Evolutionary conservation across 2,888 invertebrate species (phyloP).

Genomic region (Macrophya annulata): DNA sequence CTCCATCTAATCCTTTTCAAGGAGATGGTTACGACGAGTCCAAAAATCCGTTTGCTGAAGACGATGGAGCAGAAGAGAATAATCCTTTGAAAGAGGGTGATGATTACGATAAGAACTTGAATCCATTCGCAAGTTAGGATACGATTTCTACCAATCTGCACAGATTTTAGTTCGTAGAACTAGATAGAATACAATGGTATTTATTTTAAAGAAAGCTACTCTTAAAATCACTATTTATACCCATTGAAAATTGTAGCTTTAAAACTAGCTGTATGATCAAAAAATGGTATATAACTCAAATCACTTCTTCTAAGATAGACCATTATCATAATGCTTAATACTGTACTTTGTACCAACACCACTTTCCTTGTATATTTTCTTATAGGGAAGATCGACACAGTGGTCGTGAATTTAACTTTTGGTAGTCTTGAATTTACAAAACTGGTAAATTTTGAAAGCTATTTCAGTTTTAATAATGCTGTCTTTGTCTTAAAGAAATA

Average conservation of each 20-base stretch:
- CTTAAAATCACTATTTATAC: conserved; percentile 25
- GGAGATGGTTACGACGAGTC: conserved; percentile 82
- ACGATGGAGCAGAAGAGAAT: conserved; percentile 80
- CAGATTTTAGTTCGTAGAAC: conserved; percentile 18
- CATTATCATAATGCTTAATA: conserved; percentile 3
- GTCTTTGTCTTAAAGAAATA: not conserved
- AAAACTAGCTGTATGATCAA: conserved; percentile 18
- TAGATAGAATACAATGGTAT: conserved; percentile 20
- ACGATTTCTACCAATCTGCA: not conserved
- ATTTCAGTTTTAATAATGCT: conserved; percentile 9
- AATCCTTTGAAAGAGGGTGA: conserved; percentile 82
- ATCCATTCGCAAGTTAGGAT: conserved; percentile 83
- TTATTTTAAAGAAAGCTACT: conserved; percentile 1
- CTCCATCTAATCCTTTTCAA: conserved; percentile 79
- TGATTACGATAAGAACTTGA: conserved; percentile 89
- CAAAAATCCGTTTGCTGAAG: conserved; percentile 85
- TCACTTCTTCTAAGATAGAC: not conserved
- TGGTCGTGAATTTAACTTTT: not conserved
- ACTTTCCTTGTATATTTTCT: conserved; percentile 18
- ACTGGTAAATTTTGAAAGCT: not conserved
- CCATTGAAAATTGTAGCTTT: not conserved
- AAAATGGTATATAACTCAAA: conserved; percentile 30
- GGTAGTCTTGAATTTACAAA: conserved; percentile 1
- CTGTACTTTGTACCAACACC: conserved; percentile 29
- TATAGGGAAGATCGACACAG: not conserved